These are phyloP conservation scores for Baccha elongata DNA, from an alignment of 2,888 invertebrate species.

Conservation along the genomic window DNA sequence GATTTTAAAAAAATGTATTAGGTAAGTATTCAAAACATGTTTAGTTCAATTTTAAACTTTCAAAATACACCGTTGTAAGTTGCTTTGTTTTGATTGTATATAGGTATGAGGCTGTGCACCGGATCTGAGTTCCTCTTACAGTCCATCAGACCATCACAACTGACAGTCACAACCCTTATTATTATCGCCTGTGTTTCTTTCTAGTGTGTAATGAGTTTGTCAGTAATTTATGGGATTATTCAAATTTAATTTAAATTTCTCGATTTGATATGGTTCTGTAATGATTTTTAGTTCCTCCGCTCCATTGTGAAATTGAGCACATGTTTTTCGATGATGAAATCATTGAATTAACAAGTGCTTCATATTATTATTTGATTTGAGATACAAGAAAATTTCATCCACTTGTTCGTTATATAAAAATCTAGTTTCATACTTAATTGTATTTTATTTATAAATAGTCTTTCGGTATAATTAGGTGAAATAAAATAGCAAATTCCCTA, in stretches of 20 bases:
- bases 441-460: no score
- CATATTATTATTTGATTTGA: no score
- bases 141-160: neutral
- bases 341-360: constrained; percentile 36
- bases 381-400: no score
- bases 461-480: no score
- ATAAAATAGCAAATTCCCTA: no score
- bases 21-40: constrained; percentile 37
- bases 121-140: neutral
- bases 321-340: constrained; percentile 28
- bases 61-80: neutral
- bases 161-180: constrained; percentile 31
- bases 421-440: no score
- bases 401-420: no score
- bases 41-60: constrained; percentile 26
- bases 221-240: constrained; percentile 71
- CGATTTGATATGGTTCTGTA: constrained; percentile 52
- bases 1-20: constrained; percentile 36
- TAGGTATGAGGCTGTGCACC: neutral
- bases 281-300: constrained; percentile 6
- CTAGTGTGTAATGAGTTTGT: constrained; percentile 62
- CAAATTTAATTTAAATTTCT: constrained; percentile 70
- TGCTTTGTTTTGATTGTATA: constrained; percentile 47
- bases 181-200: constrained; percentile 45
- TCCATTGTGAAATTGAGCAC: constrained; percentile 52